Percentiles rank a stretch among this genome's conserved stretches.
Conservation (phyloP, 2,113 vertebrate genomes). For the Ranitomeya variabilis region DNA sequence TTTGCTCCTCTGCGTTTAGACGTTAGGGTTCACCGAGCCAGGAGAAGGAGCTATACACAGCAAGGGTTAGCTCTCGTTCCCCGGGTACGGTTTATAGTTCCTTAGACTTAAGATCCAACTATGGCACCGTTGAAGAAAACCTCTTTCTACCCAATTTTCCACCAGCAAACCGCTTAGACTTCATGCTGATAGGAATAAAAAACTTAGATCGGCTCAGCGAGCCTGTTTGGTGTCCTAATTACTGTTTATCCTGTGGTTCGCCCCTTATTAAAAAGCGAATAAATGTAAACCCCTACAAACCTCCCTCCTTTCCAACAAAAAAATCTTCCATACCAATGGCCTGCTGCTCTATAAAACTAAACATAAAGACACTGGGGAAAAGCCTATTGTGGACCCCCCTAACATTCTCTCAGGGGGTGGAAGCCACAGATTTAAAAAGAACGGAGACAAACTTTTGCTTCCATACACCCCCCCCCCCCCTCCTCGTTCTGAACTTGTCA, state of each 20-base stretch:
- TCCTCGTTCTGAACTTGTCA: conserved; percentile 49
- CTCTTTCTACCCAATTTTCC: neutral
- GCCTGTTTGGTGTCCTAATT: conserved; percentile 82
- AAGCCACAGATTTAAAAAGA: neutral
- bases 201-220: conserved; percentile 81
- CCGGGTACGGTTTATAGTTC: neutral
- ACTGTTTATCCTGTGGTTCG: conserved; percentile 85
- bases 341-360: neutral
- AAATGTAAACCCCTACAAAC: conserved; percentile 38
- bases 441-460: neutral
- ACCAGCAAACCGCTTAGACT: conserved; percentile 64
- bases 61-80: neutral
- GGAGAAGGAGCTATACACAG: neutral
- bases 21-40: neutral
- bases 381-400: neutral
- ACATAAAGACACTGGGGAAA: conserved; percentile 12
- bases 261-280: conserved; percentile 81
- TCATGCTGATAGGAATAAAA: conserved; percentile 79
- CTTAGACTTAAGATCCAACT: neutral
- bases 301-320: neutral
- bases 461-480: conserved; percentile 20
- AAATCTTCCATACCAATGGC: conserved; percentile 16
- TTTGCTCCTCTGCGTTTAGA: neutral
- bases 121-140: neutral
- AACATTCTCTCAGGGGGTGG: conserved; percentile 29